phyloP scores from a whole-genome alignment of 2,888 invertebrate species.

The Mantis religiosa region DNA sequence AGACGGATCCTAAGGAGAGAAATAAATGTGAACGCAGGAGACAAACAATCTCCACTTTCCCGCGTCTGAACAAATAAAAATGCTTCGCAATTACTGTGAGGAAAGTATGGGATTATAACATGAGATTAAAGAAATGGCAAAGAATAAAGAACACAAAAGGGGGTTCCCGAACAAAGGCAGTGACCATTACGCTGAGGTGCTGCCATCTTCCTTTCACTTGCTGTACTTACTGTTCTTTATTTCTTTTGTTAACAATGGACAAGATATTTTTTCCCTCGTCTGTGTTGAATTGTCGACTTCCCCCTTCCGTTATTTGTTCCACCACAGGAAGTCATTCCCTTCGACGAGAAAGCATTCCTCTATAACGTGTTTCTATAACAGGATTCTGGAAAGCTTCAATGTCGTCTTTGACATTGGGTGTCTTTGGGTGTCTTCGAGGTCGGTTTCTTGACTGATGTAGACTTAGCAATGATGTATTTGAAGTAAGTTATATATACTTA shows the following conservation, averaged over 20 bases:
- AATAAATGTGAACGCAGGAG: neutral
- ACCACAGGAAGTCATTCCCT: neutral
- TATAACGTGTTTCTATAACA: too few species aligned
- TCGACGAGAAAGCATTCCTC: neutral
- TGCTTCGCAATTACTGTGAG: neutral
- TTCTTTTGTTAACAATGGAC: constrained; percentile 1
- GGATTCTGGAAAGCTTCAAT: too few species aligned
- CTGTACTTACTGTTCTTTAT: constrained; percentile 14
- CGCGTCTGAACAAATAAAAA: constrained; percentile 25
- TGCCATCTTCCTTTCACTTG: constrained; percentile 19
- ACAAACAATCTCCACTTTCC: neutral
- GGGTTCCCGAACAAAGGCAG: constrained; percentile 13
- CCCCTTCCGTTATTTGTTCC: neutral
- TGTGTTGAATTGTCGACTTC: neutral
- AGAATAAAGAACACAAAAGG: neutral
- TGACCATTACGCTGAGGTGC: constrained; percentile 24
- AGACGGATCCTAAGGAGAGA: neutral
- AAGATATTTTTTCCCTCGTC: neutral
- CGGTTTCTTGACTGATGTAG: too few species aligned
- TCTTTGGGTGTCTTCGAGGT: too few species aligned
- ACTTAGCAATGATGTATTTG: too few species aligned
- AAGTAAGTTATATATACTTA: too few species aligned
- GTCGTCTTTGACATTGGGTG: too few species aligned
- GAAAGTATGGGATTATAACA: neutral
- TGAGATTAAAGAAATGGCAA: neutral